A percentile compares a stretch with the other conserved stretches of the same genome.
These are phyloP conservation scores for Philotrypesis tridentata DNA, from an alignment of 1,140 invertebrate genomes.

Conservation along the genomic window DNA sequence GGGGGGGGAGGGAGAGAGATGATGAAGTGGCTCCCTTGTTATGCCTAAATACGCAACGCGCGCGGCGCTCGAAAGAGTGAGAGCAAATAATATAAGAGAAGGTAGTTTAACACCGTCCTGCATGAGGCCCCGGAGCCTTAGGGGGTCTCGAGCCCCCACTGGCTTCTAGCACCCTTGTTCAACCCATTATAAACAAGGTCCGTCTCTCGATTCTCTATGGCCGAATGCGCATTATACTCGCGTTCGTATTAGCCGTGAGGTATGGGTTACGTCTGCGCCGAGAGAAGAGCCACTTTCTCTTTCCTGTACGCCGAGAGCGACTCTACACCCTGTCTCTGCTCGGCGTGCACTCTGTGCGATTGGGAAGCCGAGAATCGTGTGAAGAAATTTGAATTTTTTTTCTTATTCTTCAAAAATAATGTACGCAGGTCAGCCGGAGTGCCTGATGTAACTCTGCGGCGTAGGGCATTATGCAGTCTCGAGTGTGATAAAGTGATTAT, in stretches of 20 bases:
- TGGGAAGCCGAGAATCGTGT: no score
- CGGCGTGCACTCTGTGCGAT: no score
- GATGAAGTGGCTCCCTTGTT: slow-evolving; percentile 73
- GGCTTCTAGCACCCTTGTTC: slow-evolving; percentile 73
- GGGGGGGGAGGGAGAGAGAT: slow-evolving; percentile 51
- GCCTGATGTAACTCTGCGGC: no score
- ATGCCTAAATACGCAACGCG: slow-evolving; percentile 67
- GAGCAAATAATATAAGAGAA: slow-evolving; percentile 64
- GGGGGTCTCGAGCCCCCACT: slow-evolving; percentile 69
- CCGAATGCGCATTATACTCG: slow-evolving; percentile 64
- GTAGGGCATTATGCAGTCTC: no score
- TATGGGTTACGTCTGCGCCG: background rate
- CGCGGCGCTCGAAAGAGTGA: slow-evolving; percentile 70
- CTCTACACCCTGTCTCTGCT: no score
- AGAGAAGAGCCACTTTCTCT: background rate
- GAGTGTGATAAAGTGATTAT: no score
- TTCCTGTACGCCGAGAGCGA: background rate
- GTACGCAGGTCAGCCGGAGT: no score
- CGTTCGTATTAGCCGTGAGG: slow-evolving; percentile 51
- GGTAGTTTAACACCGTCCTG: slow-evolving; percentile 69
- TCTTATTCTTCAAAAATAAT: background rate
- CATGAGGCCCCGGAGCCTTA: slow-evolving; percentile 65
- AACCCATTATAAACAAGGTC: slow-evolving; percentile 72
- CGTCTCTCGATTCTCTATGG: slow-evolving; percentile 56
- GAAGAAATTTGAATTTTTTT: background rate